Percentiles rank a stretch among this genome's conserved stretches.
These are phyloP conservation scores for Euglossa dilemma DNA, from an alignment of 1,140 invertebrate genomes.

Conservation along the genomic window DNA sequence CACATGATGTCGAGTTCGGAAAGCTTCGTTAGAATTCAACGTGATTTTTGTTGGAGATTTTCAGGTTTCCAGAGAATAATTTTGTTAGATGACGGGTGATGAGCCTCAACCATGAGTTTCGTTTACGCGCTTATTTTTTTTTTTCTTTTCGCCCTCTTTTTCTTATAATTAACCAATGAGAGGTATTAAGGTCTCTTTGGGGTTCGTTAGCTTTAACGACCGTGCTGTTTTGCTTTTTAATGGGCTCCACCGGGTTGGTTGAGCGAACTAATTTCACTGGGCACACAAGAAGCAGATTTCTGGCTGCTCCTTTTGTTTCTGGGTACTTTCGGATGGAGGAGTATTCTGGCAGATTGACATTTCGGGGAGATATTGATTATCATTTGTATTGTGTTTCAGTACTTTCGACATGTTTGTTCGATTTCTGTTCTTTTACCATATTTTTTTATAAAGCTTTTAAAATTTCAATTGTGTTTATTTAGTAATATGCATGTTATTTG, in stretches of 20 bases:
- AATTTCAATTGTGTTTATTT: too few relatives aligned
- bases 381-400: background rate
- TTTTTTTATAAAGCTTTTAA: too few relatives aligned
- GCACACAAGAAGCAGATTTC: background rate
- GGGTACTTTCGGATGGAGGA: background rate
- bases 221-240: background rate
- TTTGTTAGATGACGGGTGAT: background rate
- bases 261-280: conserved; percentile 2
- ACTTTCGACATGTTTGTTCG: background rate
- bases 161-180: background rate
- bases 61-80: background rate
- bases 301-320: background rate
- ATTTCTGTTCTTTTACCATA: too few relatives aligned
- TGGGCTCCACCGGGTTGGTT: background rate
- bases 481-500: too few relatives aligned
- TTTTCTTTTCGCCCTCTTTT: background rate
- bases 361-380: too few relatives aligned
- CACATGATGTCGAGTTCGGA: conserved; percentile 1
- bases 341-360: too few relatives aligned
- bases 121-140: background rate
- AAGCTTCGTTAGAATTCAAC: conserved; percentile 24
- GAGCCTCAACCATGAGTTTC: background rate
- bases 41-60: conserved; percentile 2
- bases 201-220: conserved; percentile 12
- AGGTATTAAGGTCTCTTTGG: too few relatives aligned